Percentiles rank a stretch among this genome's conserved stretches.
Evolutionary conservation across 2,797 vertebrate species (phyloP).

Genomic region (Karalla daura): DNA sequence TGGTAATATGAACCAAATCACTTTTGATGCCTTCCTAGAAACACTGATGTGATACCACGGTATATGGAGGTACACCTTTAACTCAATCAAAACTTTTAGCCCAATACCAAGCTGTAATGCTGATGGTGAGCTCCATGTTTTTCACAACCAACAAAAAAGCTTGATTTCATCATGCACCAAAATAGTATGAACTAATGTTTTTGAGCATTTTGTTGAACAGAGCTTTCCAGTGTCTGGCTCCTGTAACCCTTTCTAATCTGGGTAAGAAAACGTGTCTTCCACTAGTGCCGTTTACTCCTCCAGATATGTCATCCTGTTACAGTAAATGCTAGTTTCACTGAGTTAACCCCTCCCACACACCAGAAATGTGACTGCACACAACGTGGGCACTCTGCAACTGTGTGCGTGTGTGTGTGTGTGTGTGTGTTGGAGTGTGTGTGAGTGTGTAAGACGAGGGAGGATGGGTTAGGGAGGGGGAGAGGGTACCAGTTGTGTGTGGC

Average conservation of each 20-base stretch:
- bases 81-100: too few relatives aligned
- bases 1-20: rapidly evolving
- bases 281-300: slow-evolving; percentile 52
- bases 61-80: too few relatives aligned
- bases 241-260: slow-evolving; percentile 32
- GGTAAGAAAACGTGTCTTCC: slow-evolving; percentile 48
- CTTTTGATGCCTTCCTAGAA: too few relatives aligned
- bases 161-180: slow-evolving; percentile 4
- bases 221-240: slow-evolving; percentile 13
- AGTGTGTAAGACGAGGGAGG: too few relatives aligned
- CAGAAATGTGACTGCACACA: slow-evolving; percentile 70
- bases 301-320: slow-evolving; percentile 70
- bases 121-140: too few relatives aligned
- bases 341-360: slow-evolving; percentile 73
- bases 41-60: too few relatives aligned
- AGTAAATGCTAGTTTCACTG: slow-evolving; percentile 69
- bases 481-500: slow-evolving; percentile 48
- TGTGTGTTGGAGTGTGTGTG: background rate
- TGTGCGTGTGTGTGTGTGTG: background rate
- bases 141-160: slow-evolving; percentile 12
- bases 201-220: slow-evolving; percentile 34
- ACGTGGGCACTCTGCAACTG: slow-evolving; percentile 58
- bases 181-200: slow-evolving; percentile 1
- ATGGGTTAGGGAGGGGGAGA: too few relatives aligned
- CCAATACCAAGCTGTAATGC: too few relatives aligned